A percentile compares a stretch with the other conserved stretches of the same genome.
These are phyloP conservation scores for Haliaeetus leucogaster DNA, from an alignment of 2,113 vertebrate genomes.

Conservation along the genomic window DNA sequence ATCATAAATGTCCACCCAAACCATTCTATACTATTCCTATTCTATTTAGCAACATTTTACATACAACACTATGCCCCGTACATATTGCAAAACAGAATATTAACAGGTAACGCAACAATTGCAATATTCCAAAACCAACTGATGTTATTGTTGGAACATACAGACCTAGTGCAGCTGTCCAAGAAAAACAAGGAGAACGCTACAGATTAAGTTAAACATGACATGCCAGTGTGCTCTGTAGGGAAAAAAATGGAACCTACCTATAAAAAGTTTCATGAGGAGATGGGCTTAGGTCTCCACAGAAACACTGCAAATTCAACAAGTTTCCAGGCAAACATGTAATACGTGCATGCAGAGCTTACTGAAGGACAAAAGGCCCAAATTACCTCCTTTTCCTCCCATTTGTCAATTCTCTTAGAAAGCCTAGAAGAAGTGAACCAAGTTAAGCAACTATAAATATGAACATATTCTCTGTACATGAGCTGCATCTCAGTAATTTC, in stretches of 20 bases:
- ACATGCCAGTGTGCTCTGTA: neutral
- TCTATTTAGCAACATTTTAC: neutral
- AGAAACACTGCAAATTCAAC: neutral
- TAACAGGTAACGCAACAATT: neutral
- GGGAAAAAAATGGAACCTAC: neutral
- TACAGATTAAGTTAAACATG: neutral
- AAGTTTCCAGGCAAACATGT: neutral
- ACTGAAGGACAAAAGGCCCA: neutral
- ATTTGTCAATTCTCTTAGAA: neutral
- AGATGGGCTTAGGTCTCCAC: neutral
- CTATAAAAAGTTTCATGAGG: neutral
- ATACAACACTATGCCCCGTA: neutral
- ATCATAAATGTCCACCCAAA: neutral
- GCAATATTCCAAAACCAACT: neutral
- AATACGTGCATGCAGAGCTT: rapidly evolving
- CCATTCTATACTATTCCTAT: neutral
- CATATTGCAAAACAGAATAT: neutral
- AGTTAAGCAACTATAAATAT: neutral
- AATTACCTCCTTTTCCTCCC: neutral
- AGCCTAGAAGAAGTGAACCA: neutral
- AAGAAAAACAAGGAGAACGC: neutral
- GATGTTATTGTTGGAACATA: neutral
- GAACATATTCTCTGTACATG: neutral
- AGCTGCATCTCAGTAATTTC: neutral
- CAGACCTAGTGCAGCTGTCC: neutral